These are phyloP conservation scores for Eutrigla gurnardus DNA, from an alignment of 2,797 vertebrate genomes.

Conservation along the genomic window DNA sequence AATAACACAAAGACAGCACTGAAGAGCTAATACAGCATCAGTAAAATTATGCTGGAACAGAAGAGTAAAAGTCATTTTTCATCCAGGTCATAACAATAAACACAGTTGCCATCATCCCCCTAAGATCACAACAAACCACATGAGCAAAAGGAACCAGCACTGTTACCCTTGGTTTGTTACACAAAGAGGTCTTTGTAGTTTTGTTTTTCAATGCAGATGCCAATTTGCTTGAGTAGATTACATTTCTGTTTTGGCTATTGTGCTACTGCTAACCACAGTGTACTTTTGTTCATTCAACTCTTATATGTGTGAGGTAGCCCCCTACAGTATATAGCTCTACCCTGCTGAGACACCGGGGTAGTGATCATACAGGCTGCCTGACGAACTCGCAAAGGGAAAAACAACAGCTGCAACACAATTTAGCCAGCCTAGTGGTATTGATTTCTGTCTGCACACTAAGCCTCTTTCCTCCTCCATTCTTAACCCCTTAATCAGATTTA, in stretches of 20 bases:
- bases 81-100: slow-evolving; percentile 1
- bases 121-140: slow-evolving; percentile 9
- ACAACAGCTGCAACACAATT: slow-evolving; percentile 1
- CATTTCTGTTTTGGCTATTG: neutral
- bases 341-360: slow-evolving; percentile 1
- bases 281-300: slow-evolving; percentile 17
- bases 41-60: neutral
- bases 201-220: neutral
- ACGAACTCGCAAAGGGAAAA: slow-evolving; percentile 7
- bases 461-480: slow-evolving; percentile 17
- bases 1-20: neutral
- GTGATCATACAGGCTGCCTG: slow-evolving; percentile 5
- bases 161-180: neutral
- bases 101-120: neutral
- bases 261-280: neutral
- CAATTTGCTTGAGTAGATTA: slow-evolving; percentile 14
- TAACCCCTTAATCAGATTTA: slow-evolving; percentile 27
- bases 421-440: slow-evolving; percentile 10
- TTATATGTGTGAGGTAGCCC: neutral
- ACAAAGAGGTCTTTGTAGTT: slow-evolving; percentile 31
- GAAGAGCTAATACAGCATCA: neutral
- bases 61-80: slow-evolving; percentile 2
- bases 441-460: slow-evolving; percentile 34
- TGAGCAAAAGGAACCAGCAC: neutral
- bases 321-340: neutral